Base-by-base conservation (phyloP, 2,113 vertebrate genomes). In the Hassar affinis region DNA sequence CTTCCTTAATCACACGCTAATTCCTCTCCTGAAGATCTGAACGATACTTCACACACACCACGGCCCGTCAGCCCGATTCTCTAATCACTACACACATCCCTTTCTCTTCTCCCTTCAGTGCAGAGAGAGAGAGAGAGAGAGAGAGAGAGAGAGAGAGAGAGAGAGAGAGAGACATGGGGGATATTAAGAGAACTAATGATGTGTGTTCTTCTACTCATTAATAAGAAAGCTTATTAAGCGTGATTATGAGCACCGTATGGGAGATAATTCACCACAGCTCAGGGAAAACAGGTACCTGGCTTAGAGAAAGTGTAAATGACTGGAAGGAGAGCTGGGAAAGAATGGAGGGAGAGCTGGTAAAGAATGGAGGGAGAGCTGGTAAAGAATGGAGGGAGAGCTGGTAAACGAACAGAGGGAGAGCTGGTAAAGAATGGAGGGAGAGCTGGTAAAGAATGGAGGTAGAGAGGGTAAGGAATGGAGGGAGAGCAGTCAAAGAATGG, bases 161-260 rank as follows among this genome's bases (percentile, higher is more conserved):
- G 87, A 88, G 88, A 61, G 56, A 78, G 45, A 71, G 47, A 62
- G 74, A 64, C 42, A 82, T 90, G 89, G 78, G 79, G 69, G 49
- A 91, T 94, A 94, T 94, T 93, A 94, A 90, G 90, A 89, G 92
- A 89, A 90, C 92, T 94, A 94, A 94, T 89, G 90, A 93, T 90
- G 91, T 87, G 20, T 90, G 90, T 86, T 89, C 88, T 87, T 91
- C 87, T 64, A 90, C 91, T 94, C 89, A 90, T 88, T 93, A 93
- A 93, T 66, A 85, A 93, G 91, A 88, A 87, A 87, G 86, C 90
- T 93, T 91, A 93, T 91, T 88, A 92, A 93, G 90, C 72, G 87
- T 92, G 93, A 94, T 93, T 93, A 93, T 91, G 90, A 86, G 51
- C 90, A 91, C 91, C 91, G 88, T 90, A 91, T 90, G 81, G 85